Evolutionary conservation across 2,797 vertebrate species (phyloP), one percentile per base, ranked within the genome.

Genomic region (Eospalax fontanierii): DNA sequence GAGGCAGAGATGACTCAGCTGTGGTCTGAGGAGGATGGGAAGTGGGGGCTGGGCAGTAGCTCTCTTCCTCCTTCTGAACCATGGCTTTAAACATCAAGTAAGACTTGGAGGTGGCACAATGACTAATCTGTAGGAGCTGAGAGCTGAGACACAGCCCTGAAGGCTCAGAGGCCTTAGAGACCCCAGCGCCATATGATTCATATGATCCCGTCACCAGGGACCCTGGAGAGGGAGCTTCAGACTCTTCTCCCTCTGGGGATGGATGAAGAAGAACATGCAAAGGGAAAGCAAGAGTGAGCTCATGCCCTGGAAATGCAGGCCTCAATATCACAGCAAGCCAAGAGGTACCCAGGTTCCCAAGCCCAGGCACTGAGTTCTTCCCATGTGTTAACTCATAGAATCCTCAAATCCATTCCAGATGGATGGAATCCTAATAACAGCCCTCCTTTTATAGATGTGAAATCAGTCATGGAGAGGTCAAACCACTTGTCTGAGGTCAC

Each of bases 31-130:
- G 28, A 11, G 57, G 22, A 28, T 71, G 28, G 16, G 43, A 57
- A 50, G 33, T 15, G 6, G n/a, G 35, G 16, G 4, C 19, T 0
- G 0, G 6, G 16, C 35, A 73, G n/a, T 5, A 33, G 59, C 26
- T 10, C 40, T 66, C 59, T 30, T 85, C 24, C 8, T 43, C 54
- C 40, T 90, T 50, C 28, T 38, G 50, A 94, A 40, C 28, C 43
- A 73, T 30, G 15, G 18, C 18, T 88, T n/a, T 19, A 63, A 83
- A 70, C 22, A 33, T 33, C 4, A 0, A 9, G 19, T 26, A 19
- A 10, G 73, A 83, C 80, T 65, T 28, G 1, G 46, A 75, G 33
- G 43, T n/a, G 35, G n/a, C 38, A 33, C 43, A 6, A 0, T 8
- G 84, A 65, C 4, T 19, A 22, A 15, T 6, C 30, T 79, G 33